A percentile compares a stretch with the other conserved stretches of the same genome.
Evolutionary conservation across 1,140 invertebrate species (phyloP).

Genomic region (Pentalonia nigronervosa): DNA sequence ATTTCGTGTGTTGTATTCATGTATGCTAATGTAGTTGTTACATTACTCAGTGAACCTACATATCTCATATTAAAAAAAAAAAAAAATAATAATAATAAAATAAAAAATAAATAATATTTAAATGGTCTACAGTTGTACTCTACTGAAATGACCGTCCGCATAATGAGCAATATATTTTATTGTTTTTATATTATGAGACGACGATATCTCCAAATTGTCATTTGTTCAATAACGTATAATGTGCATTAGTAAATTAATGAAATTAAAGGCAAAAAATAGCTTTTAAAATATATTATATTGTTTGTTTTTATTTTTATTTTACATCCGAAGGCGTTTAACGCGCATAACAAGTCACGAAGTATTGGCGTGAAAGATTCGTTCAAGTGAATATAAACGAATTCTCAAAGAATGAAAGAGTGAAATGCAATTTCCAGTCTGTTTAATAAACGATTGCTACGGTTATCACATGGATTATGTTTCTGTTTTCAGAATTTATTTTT

Average conservation of each 20-base stretch:
- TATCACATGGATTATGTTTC: background rate
- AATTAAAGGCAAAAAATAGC: background rate
- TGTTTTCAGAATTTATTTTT: background rate
- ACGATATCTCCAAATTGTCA: background rate
- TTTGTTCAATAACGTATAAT: background rate
- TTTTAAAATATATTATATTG: background rate
- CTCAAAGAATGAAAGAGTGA: background rate
- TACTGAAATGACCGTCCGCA: background rate
- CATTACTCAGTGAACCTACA: background rate
- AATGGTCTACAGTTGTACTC: background rate
- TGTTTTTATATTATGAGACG: background rate
- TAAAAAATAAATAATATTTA: background rate
- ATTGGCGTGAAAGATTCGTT: background rate
- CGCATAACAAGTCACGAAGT: background rate
- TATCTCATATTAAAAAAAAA: background rate
- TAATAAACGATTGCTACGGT: background rate
- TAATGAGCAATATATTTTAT: background rate
- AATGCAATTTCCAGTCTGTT: background rate
- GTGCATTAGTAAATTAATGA: background rate
- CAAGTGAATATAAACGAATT: background rate
- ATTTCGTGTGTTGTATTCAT: background rate
- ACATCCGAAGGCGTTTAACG: background rate
- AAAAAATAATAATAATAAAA: too few relatives aligned
- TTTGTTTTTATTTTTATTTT: conserved; percentile 16
- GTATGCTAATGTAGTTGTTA: background rate